Percentiles rank a stretch among this genome's conserved stretches.
Evolutionary conservation across 2,888 invertebrate species (phyloP).

Genomic region (Dicyrtoma fusca): DNA sequence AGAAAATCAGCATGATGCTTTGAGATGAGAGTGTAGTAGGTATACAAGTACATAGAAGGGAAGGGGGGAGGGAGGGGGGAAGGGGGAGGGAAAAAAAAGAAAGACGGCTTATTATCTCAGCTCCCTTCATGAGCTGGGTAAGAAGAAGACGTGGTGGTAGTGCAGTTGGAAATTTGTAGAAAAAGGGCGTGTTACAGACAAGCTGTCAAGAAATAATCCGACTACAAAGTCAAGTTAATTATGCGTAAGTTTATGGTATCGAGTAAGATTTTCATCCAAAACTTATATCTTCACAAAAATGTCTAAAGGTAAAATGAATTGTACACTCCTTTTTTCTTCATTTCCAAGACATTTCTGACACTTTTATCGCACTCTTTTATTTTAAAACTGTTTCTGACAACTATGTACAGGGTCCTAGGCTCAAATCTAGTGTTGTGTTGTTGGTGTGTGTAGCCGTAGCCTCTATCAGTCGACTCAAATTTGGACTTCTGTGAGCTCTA

Average conservation of each 20-base stretch:
- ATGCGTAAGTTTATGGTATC: slow-evolving; percentile 36
- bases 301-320: slow-evolving; percentile 28
- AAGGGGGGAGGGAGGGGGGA: too few species aligned
- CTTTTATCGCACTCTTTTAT: slow-evolving; percentile 40
- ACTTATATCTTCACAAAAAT: slow-evolving; percentile 6
- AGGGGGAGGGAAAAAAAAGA: neutral
- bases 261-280: slow-evolving; percentile 26
- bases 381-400: slow-evolving; percentile 37
- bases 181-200: slow-evolving; percentile 42
- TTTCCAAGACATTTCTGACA: slow-evolving; percentile 43
- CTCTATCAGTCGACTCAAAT: neutral
- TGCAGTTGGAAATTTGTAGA: slow-evolving; percentile 25
- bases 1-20: slow-evolving; percentile 34
- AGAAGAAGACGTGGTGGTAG: neutral
- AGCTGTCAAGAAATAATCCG: slow-evolving; percentile 42
- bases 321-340: slow-evolving; percentile 34
- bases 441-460: neutral
- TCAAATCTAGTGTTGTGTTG: neutral
- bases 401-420: neutral
- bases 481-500: neutral
- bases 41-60: too few species aligned
- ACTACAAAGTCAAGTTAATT: slow-evolving; percentile 42
- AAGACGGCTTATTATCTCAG: slow-evolving; percentile 22
- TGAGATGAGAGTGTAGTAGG: neutral
- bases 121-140: neutral